Evolutionary conservation across 2,888 invertebrate species (phyloP).

Genomic region (Scaptomyza flava): DNA sequence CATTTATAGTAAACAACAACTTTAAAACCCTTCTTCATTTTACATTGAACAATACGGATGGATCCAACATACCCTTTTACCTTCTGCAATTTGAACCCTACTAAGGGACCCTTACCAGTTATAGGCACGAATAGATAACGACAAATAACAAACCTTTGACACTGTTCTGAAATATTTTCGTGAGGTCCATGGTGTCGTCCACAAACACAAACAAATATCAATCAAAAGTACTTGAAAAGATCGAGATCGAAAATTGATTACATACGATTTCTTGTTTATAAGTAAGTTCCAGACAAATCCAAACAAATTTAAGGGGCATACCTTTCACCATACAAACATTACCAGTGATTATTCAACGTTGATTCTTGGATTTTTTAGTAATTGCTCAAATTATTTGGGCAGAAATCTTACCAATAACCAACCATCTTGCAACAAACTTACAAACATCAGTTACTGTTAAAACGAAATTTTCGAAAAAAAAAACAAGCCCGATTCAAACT

Average conservation of each 20-base stretch:
- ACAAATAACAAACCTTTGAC: conserved; percentile 66
- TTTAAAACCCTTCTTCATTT: background rate
- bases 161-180: conserved; percentile 23
- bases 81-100: conserved; percentile 7
- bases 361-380: conserved; percentile 13
- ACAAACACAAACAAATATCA: conserved; percentile 48
- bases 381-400: conserved; percentile 18
- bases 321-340: conserved; percentile 20
- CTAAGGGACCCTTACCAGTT: conserved; percentile 44
- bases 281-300: conserved; percentile 18
- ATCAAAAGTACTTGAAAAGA: conserved; percentile 71
- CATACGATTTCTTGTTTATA: conserved; percentile 36
- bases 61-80: conserved; percentile 8
- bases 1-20: no score
- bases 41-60: background rate
- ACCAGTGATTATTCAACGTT: conserved; percentile 25
- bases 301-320: conserved; percentile 15
- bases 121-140: conserved; percentile 38
- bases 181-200: conserved; percentile 42
- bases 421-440: conserved; percentile 43
- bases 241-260: conserved; percentile 72
- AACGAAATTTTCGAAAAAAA: conserved; percentile 8
- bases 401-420: conserved; percentile 49
- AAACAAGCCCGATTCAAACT: conserved; percentile 38
- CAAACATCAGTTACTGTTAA: conserved; percentile 32